Evolutionary conservation across 2,113 vertebrate species (phyloP).

Genomic region (Lonchura striata): DNA sequence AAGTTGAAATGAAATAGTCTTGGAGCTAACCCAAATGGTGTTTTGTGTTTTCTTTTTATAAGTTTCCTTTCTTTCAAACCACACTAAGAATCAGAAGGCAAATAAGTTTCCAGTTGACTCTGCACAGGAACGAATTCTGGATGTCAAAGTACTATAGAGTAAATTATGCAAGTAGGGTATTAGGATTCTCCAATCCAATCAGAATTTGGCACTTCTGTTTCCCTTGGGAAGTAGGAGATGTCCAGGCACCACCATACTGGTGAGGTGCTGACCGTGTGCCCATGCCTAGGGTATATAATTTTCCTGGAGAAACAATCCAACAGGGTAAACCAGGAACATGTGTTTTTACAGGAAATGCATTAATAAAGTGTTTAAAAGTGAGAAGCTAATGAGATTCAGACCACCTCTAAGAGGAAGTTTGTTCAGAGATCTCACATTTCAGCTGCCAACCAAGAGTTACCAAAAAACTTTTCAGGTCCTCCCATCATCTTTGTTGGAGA

Average conservation of each 20-base stretch:
- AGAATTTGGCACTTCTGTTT: background rate
- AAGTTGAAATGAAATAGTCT: background rate
- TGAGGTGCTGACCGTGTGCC: background rate
- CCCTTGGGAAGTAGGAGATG: background rate
- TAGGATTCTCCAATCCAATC: background rate
- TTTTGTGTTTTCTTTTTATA: background rate
- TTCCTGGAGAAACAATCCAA: background rate
- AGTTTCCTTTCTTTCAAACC: slow-evolving; percentile 3
- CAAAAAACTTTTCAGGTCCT: background rate
- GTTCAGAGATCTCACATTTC: background rate
- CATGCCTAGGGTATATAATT: fast-evolving
- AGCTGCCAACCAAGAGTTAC: background rate
- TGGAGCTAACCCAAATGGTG: background rate
- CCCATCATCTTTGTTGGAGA: background rate
- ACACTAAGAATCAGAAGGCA: background rate
- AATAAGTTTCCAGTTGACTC: slow-evolving; percentile 6
- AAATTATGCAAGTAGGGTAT: slow-evolving; percentile 1
- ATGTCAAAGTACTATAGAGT: background rate
- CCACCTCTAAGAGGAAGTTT: background rate
- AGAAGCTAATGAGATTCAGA: background rate
- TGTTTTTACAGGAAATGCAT: background rate
- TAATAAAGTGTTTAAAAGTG: background rate
- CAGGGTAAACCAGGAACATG: background rate
- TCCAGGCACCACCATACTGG: fast-evolving
- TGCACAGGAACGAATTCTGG: slow-evolving; percentile 3